phyloP scores from a whole-genome alignment of 2,888 invertebrate species.

The Cetonia aurata region DNA sequence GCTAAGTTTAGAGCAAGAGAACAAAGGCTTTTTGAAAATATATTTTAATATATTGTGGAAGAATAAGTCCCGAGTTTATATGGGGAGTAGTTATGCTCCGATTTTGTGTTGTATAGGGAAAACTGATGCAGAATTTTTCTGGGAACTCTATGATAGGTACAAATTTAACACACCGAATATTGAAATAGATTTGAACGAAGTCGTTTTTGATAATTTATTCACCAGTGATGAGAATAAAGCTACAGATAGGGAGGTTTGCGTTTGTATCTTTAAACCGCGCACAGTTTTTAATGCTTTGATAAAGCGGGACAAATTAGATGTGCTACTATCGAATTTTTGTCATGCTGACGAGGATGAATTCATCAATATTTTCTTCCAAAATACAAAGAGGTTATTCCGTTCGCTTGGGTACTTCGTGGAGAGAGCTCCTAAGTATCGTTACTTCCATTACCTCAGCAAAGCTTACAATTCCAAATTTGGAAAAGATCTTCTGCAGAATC shows the following conservation, averaged over 20 bases:
- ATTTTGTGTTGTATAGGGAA: neutral
- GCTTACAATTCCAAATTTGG: slow-evolving; percentile 11
- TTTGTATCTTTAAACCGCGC: neutral
- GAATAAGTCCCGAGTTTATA: neutral
- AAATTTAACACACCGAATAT: slow-evolving; percentile 2
- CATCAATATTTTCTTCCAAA: neutral
- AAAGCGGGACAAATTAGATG: neutral
- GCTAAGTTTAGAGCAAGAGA: slow-evolving; percentile 35
- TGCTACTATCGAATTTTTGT: slow-evolving; percentile 1
- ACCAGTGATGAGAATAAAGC: neutral
- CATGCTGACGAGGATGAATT: slow-evolving; percentile 13
- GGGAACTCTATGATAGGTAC: slow-evolving; percentile 7
- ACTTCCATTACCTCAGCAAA: neutral
- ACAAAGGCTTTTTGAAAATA: slow-evolving; percentile 31
- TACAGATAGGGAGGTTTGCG: neutral
- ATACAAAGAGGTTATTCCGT: neutral
- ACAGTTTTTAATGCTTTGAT: neutral
- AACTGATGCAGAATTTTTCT: slow-evolving; percentile 25
- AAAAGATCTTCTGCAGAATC: slow-evolving; percentile 15
- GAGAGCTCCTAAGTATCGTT: neutral
- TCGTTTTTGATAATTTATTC: neutral
- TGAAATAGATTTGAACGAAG: slow-evolving; percentile 3
- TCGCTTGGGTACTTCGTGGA: neutral
- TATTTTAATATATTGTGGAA: slow-evolving; percentile 29
- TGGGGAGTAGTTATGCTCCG: neutral